Evolutionary conservation across 1,140 invertebrate species (phyloP).

Genomic region (Drosophila aff.): DNA sequence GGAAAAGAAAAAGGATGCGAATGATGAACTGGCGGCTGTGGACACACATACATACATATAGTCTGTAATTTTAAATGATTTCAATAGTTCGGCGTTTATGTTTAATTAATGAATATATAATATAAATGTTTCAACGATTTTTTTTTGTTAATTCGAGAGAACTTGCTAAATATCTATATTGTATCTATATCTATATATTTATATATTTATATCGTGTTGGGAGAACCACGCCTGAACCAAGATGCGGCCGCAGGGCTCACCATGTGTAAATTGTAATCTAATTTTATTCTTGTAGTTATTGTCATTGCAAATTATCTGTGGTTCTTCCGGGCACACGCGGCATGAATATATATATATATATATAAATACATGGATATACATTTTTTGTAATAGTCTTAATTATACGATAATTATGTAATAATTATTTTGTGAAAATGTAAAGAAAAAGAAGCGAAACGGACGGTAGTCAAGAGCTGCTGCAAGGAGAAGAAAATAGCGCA

Average conservation of each 20-base stretch:
- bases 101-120: slow-evolving; percentile 7
- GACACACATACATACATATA: not conserved
- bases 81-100: slow-evolving; percentile 1
- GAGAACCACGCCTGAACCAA: not conserved
- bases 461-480: not conserved
- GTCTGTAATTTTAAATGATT: slow-evolving; percentile 5
- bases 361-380: slow-evolving; percentile 31
- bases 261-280: slow-evolving; percentile 9
- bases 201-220: not conserved
- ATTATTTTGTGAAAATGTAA: slow-evolving; percentile 79
- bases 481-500: slow-evolving; percentile 34
- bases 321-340: not conserved
- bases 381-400: slow-evolving; percentile 26
- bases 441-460: slow-evolving; percentile 18
- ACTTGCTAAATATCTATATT: not conserved
- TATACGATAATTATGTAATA: slow-evolving; percentile 72
- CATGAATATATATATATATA: not conserved
- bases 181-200: not conserved
- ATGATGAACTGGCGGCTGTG: not conserved
- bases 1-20: not conserved
- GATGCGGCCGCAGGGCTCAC: not conserved
- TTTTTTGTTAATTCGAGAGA: slow-evolving; percentile 2
- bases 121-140: slow-evolving; percentile 6
- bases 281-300: slow-evolving; percentile 1
- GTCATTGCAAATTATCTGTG: slow-evolving; percentile 3